These are phyloP conservation scores for Natrix natrix DNA, from an alignment of 2,797 vertebrate genomes.

Conservation along the genomic window DNA sequence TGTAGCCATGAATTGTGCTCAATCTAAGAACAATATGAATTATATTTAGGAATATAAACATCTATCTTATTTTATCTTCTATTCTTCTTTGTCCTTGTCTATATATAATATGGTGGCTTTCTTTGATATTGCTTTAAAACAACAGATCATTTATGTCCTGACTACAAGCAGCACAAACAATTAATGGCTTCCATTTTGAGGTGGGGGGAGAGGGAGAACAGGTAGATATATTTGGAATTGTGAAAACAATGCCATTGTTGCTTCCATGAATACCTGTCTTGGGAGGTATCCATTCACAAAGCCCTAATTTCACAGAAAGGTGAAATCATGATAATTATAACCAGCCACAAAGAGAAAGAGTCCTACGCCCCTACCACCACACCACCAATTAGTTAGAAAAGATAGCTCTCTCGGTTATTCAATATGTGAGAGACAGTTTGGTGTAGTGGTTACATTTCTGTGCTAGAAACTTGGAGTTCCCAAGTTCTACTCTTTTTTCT, in stretches of 20 bases:
- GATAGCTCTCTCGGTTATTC: background rate
- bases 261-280: background rate
- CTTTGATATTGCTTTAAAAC: background rate
- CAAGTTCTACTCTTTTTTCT: background rate
- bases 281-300: background rate
- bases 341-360: background rate
- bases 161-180: background rate
- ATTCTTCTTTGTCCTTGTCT: background rate
- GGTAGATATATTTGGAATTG: background rate
- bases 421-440: background rate
- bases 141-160: background rate
- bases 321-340: background rate
- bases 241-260: background rate
- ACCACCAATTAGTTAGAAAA: background rate
- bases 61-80: background rate
- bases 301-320: background rate
- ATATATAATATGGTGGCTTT: background rate
- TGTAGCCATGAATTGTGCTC: background rate
- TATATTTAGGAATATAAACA: background rate
- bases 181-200: background rate
- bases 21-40: background rate
- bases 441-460: background rate
- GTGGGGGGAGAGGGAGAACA: background rate
- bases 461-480: background rate
- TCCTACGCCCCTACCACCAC: background rate